Percentiles rank a stretch among this genome's conserved stretches.
Conservation (phyloP, 2,797 vertebrate species). For the Podarcis lilfordi region DNA sequence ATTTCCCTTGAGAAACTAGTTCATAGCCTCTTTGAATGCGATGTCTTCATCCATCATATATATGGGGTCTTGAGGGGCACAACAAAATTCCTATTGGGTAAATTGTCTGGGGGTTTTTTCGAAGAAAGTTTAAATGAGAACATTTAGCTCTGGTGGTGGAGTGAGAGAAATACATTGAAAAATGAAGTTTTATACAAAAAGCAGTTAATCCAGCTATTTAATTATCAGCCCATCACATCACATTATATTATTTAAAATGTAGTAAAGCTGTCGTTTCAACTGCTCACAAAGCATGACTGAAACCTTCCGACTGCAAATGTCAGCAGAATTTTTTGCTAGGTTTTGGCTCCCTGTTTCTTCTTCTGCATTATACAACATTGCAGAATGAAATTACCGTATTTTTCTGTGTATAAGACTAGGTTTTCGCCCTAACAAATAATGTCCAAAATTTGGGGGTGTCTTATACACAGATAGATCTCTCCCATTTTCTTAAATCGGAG, state of each 20-base stretch:
- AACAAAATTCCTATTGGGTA: background rate
- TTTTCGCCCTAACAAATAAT: accelerated
- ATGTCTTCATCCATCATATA: background rate
- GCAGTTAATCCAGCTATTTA: background rate
- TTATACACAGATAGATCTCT: too few species aligned
- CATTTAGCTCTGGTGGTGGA: too few species aligned
- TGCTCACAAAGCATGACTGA: background rate
- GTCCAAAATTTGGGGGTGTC: too few species aligned
- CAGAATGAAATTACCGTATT: background rate
- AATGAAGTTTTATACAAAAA: background rate
- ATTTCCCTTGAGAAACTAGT: background rate
- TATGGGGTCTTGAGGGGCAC: background rate
- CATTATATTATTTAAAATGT: background rate
- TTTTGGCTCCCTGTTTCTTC: background rate
- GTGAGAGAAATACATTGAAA: too few species aligned
- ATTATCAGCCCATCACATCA: background rate
- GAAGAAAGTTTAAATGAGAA: background rate
- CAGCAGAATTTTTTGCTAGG: background rate
- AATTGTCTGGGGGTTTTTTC: background rate
- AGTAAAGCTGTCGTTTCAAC: background rate
- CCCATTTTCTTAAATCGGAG: too few species aligned
- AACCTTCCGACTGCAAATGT: background rate
- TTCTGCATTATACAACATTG: background rate
- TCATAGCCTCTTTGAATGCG: background rate
- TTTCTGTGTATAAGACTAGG: too few species aligned